A percentile compares a stretch with the other conserved stretches of the same genome.
These are phyloP conservation scores for Glyphotaelius pellucidus DNA, from an alignment of 2,888 invertebrate species.

Conservation along the genomic window DNA sequence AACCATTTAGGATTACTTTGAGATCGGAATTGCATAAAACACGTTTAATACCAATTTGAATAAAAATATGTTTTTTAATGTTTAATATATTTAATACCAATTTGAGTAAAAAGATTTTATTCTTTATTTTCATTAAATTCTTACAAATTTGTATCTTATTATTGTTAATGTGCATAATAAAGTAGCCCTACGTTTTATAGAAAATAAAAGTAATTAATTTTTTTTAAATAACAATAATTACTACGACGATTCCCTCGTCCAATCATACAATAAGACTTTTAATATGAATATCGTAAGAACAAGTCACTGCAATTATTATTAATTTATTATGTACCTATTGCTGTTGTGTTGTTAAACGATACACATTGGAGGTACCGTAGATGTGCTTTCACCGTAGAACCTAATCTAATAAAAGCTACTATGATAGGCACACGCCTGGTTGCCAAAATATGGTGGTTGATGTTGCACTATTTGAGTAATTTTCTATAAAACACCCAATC, in stretches of 20 bases:
- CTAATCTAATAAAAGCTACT: background rate
- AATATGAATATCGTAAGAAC: background rate
- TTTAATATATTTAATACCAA: no score
- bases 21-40: background rate
- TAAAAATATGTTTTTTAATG: no score
- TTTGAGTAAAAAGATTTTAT: no score
- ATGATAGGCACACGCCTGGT: no score
- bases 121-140: no score
- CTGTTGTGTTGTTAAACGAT: background rate
- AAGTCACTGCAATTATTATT: background rate
- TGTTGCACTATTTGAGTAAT: no score
- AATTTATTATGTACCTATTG: background rate
- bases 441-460: no score
- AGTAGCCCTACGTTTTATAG: background rate
- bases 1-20: background rate
- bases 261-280: background rate
- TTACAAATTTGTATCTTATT: background rate
- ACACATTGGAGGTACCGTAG: background rate
- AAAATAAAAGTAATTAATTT: background rate
- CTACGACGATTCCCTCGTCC: background rate
- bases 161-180: background rate
- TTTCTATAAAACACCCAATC: no score
- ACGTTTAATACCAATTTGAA: no score
- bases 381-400: background rate
- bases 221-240: no score